Conservation (phyloP, 2,113 vertebrate genomes). For the Pagrus major region DNA sequence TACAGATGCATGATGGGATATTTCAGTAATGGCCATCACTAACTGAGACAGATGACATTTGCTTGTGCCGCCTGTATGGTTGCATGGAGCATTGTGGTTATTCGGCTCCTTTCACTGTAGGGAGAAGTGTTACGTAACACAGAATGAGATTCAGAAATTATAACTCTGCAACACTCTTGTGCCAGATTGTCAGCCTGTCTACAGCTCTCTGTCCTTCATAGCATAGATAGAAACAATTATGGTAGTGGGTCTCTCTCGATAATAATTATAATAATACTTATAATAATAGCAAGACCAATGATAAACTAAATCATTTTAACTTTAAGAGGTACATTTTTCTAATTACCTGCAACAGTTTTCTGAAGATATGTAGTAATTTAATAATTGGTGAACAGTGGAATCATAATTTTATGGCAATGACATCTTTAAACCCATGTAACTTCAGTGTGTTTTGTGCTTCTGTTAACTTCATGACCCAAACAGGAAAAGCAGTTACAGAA, state of each 20-base stretch:
- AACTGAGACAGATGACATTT: slow-evolving; percentile 55
- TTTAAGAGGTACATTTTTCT: too few species aligned
- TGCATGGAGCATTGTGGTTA: slow-evolving; percentile 31
- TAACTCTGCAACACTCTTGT: slow-evolving; percentile 49
- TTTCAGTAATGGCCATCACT: slow-evolving; percentile 26
- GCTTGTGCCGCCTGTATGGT: slow-evolving; percentile 41
- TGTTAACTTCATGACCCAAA: not conserved
- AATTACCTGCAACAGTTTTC: too few species aligned
- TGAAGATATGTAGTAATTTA: too few species aligned
- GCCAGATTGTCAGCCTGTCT: slow-evolving; percentile 48
- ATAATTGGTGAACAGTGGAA: too few species aligned
- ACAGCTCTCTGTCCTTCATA: slow-evolving; percentile 33
- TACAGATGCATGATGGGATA: slow-evolving; percentile 49
- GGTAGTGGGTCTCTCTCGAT: not conserved
- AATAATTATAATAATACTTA: not conserved
- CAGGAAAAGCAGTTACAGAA: not conserved
- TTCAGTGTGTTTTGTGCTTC: not conserved
- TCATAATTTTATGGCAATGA: not conserved
- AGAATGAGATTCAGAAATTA: slow-evolving; percentile 59
- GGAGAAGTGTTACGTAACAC: slow-evolving; percentile 52
- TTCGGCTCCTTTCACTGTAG: slow-evolving; percentile 23
- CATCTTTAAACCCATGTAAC: not conserved
- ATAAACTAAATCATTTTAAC: too few species aligned
- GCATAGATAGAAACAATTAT: slow-evolving; percentile 10
- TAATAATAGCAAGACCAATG: too few species aligned